These are phyloP conservation scores for Adineta ricciae DNA, from an alignment of 2,888 invertebrate species.

Conservation along the genomic window DNA sequence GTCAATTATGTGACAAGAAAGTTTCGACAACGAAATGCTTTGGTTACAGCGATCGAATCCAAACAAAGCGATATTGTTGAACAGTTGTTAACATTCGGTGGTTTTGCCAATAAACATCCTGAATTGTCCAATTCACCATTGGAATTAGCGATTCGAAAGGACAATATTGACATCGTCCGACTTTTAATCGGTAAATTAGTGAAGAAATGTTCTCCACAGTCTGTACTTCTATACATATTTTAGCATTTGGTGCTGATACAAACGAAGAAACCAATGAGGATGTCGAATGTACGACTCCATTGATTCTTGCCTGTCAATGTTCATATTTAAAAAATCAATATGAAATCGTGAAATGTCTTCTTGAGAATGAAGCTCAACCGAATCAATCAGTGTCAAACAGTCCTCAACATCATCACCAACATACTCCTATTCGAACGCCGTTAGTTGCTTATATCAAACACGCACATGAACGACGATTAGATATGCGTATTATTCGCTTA, in stretches of 20 bases:
- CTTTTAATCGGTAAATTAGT: constrained; percentile 41
- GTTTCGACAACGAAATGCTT: constrained; percentile 14
- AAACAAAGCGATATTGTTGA: constrained; percentile 64
- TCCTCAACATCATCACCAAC: constrained; percentile 56
- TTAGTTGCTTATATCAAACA: constrained; percentile 68
- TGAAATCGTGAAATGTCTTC: constrained; percentile 40
- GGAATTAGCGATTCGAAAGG: constrained; percentile 66
- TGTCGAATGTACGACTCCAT: constrained; percentile 41
- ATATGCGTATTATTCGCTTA: constrained; percentile 59
- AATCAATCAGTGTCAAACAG: constrained; percentile 37
- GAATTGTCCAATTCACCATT: constrained; percentile 65
- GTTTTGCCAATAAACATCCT: constrained; percentile 58
- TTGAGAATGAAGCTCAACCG: constrained; percentile 42
- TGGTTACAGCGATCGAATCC: constrained; percentile 66
- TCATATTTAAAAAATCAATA: constrained; percentile 40
- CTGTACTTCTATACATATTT: no score
- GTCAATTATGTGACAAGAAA: constrained; percentile 55
- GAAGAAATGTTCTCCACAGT: no score
- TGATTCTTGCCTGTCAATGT: constrained; percentile 49
- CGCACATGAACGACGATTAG: constrained; percentile 18
- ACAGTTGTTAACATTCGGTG: constrained; percentile 70
- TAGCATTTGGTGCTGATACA: constrained; percentile 52
- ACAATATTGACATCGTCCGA: constrained; percentile 42
- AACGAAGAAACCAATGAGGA: constrained; percentile 49
- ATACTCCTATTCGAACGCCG: constrained; percentile 65